Evolutionary conservation across 30 jellyfish, hydroid and myxozoan species (phyloP).

Genomic region (Aurelia sp.): DNA sequence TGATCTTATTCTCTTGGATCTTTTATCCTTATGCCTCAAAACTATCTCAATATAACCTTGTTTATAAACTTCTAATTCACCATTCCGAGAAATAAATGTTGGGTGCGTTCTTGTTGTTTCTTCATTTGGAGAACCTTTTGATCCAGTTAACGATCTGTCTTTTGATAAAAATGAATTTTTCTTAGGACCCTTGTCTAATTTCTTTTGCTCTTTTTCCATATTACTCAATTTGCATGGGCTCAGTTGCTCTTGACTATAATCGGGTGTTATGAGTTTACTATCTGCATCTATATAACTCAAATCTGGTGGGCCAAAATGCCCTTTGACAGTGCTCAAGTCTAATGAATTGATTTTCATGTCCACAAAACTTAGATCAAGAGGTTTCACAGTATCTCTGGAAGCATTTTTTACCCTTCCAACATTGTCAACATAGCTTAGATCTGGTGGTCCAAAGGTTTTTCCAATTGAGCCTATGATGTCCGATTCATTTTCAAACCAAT

Average conservation of each 20-base stretch:
- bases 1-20: constrained; percentile 72
- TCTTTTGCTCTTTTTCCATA: not conserved
- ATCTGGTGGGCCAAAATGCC: constrained; percentile 2
- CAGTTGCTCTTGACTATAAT: no score
- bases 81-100: constrained; percentile 40
- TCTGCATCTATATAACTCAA: not conserved
- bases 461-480: not conserved
- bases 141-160: not conserved
- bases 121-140: not conserved
- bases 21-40: constrained; percentile 52
- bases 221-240: not conserved
- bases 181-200: not conserved
- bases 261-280: not conserved
- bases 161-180: not conserved
- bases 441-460: no score
- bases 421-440: no score
- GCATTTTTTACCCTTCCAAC: no score
- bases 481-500: not conserved
- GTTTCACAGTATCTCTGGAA: no score
- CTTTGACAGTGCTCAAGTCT: no score
- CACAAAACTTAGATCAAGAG: no score
- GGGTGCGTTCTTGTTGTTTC: constrained; percentile 4
- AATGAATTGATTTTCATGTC: no score
- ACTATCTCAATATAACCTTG: constrained; percentile 68
- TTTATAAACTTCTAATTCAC: constrained; percentile 59